phyloP scores from a whole-genome alignment of 2,888 invertebrate species.

The Ctenicera cuprea region DNA sequence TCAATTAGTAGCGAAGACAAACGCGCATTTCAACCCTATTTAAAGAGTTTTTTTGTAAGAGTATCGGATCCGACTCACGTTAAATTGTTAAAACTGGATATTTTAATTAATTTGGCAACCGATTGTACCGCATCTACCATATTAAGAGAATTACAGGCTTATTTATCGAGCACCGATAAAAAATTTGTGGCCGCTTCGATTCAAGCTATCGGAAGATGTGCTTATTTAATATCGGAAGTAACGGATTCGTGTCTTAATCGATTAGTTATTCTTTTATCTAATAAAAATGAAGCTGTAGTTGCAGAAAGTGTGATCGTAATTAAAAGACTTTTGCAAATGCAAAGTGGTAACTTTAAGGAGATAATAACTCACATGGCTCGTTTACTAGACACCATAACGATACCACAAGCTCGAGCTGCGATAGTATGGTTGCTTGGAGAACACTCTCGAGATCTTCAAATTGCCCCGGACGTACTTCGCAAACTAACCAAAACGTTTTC shows the following conservation, averaged over 20 bases:
- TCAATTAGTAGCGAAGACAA: slow-evolving; percentile 92
- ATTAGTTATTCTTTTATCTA: slow-evolving; percentile 92
- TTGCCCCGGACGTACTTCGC: slow-evolving; percentile 92
- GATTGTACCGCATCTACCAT: slow-evolving; percentile 95
- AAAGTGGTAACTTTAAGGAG: slow-evolving; percentile 88
- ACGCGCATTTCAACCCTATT: slow-evolving; percentile 96
- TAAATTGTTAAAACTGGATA: slow-evolving; percentile 96
- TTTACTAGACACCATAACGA: slow-evolving; percentile 87
- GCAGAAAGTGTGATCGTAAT: slow-evolving; percentile 95
- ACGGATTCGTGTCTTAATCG: slow-evolving; percentile 97
- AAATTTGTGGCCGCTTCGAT: slow-evolving; percentile 97
- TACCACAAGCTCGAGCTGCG: slow-evolving; percentile 91
- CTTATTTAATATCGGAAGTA: slow-evolving; percentile 91
- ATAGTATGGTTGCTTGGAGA: slow-evolving; percentile 96
- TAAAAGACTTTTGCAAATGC: slow-evolving; percentile 85
- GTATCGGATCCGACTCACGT: slow-evolving; percentile 97
- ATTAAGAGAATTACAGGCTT: slow-evolving; percentile 95
- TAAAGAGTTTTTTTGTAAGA: slow-evolving; percentile 98
- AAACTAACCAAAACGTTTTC: slow-evolving; percentile 92
- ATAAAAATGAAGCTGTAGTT: slow-evolving; percentile 94
- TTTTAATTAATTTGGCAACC: slow-evolving; percentile 95
- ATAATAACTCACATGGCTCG: slow-evolving; percentile 92
- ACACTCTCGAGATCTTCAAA: slow-evolving; percentile 88
- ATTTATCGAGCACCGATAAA: slow-evolving; percentile 94
- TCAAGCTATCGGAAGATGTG: slow-evolving; percentile 93